Evolutionary conservation across 2,888 invertebrate species (phyloP), one percentile per base, ranked within the genome.

Genomic region (Noctua janthina): DNA sequence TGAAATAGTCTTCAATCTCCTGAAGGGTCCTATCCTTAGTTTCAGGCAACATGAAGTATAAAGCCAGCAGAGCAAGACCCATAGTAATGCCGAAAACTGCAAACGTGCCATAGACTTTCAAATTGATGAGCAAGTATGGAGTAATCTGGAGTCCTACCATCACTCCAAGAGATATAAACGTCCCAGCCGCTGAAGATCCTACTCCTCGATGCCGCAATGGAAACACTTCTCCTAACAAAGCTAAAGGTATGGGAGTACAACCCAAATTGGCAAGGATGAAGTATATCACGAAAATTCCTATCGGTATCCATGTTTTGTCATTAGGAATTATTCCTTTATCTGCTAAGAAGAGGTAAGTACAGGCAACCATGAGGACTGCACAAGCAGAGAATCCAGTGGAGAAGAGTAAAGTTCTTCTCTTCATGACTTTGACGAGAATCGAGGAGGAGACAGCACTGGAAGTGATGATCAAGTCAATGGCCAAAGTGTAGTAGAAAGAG

Each of bases 261-360:
- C 95, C 96, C 39, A 95, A 91, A 84, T 95, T 96, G 0, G 91
- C 91, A 35, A 95, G 79, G 35, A 95, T 88, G 69, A 95, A 94
- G 81, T 93, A 95, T 1, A 91, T 46, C 1, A 91, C 89, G 43
- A 95, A 94, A 20, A 95, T 70, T 0, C 85, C 66, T 49, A 94
- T 81, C 1, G 94, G 91, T 75, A 95, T 88, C 91, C 92, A 93
- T 0, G 91, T 59, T 39, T 86, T 89, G 6, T 90, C 88, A 13
- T 90, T 90, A 0, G 93, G 80, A 29, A 94, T 87, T 0, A 92
- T 81, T 0, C 79, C 88, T 54, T 78, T 87, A 20, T 91, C 87
- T 10, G 83, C 88, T 68, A 95, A 85, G 59, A 92, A 94, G 3
- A 94, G 85, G 79, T 93, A 94, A 1, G 90, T 35, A 82, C 94